Evolutionary conservation across 2,888 invertebrate genomes (phyloP).

Genomic region (Drosophila paramelanica): DNA sequence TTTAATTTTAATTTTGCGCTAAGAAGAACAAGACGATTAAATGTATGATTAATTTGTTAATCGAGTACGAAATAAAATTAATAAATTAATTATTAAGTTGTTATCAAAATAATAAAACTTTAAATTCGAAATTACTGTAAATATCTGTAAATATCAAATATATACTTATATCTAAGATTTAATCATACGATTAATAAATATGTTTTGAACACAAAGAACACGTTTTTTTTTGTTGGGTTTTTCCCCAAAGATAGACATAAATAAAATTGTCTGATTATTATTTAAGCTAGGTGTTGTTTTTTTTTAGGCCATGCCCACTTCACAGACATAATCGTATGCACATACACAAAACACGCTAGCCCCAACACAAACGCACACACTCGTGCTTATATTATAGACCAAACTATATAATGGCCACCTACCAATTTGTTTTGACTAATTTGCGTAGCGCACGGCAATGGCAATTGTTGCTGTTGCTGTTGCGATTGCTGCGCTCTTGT

Average conservation of each 20-base stretch:
- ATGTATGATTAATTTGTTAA: no score
- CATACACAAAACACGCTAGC: neutral
- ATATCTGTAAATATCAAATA: no score
- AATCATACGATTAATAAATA: no score
- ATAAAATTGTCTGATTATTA: conserved; percentile 12
- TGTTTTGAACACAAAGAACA: neutral
- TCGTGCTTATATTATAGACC: conserved; percentile 35
- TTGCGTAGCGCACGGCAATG: conserved; percentile 62
- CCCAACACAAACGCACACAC: conserved; percentile 1
- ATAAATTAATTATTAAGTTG: no score
- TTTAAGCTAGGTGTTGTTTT: conserved; percentile 2
- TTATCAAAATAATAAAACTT: no score
- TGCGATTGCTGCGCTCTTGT: conserved; percentile 40
- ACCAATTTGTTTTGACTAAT: conserved; percentile 76
- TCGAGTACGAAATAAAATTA: no score
- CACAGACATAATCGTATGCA: neutral
- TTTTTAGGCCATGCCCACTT: neutral
- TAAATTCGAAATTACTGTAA: no score
- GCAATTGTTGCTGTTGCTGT: conserved; percentile 56
- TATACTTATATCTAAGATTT: no score
- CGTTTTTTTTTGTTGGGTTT: neutral
- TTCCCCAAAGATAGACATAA: neutral
- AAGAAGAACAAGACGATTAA: neutral
- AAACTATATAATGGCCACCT: conserved; percentile 59
- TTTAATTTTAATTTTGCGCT: neutral